Evolutionary conservation across 2,888 invertebrate species (phyloP).

Genomic region (Sphaerophoria rueppellii): DNA sequence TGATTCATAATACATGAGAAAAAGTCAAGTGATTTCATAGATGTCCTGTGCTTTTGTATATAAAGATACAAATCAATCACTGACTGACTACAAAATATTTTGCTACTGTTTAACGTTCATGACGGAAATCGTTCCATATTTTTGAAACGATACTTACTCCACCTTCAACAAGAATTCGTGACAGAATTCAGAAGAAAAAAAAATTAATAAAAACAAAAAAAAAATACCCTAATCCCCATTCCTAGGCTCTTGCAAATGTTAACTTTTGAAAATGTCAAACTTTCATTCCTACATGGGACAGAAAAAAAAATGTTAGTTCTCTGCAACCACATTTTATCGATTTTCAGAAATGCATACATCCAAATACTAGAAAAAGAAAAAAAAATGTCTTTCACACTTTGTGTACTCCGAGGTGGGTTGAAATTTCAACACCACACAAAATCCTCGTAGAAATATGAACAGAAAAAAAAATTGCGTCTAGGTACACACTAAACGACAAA

Average conservation of each 20-base stretch:
- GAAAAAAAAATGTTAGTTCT: constrained; percentile 36
- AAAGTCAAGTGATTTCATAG: background rate
- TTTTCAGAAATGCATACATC: constrained; percentile 73
- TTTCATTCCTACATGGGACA: background rate
- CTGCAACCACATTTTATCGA: constrained; percentile 73
- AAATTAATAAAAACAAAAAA: no score
- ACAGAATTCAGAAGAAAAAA: no score
- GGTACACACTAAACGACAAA: constrained; percentile 60
- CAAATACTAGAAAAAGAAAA: constrained; percentile 53
- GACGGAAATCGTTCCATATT: no score
- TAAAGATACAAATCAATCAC: no score
- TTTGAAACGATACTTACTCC: no score
- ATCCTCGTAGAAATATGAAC: background rate
- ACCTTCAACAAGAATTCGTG: no score
- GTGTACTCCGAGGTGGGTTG: constrained; percentile 57
- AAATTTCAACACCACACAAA: constrained; percentile 25
- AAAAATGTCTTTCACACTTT: constrained; percentile 48
- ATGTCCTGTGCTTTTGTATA: background rate
- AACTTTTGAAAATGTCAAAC: no score
- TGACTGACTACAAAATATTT: no score
- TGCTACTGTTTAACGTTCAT: no score
- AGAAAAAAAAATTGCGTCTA: constrained; percentile 41
- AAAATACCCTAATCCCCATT: no score
- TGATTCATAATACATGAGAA: no score
- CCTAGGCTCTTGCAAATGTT: no score